Percentiles rank a stretch among this genome's conserved stretches.
Evolutionary conservation across 2,888 invertebrate genomes (phyloP).

Genomic region (Heliconius sara): DNA sequence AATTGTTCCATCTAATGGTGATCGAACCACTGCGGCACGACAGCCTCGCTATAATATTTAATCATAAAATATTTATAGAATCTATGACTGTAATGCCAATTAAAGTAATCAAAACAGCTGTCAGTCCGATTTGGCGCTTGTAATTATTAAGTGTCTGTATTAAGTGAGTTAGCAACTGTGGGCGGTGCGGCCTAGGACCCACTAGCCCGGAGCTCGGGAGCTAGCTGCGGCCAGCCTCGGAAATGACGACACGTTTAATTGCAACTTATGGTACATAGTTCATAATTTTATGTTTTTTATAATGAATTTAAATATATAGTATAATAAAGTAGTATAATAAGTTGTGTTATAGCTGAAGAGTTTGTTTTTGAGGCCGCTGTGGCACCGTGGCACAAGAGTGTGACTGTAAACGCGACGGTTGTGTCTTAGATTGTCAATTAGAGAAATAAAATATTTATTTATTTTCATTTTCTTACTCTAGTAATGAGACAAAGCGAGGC

Average conservation of each 20-base stretch:
- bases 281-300: background rate
- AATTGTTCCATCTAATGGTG: no score
- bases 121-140: conserved; percentile 44
- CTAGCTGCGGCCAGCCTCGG: background rate
- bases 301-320: background rate
- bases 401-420: no score
- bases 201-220: background rate
- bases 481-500: no score
- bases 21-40: no score
- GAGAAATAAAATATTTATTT: no score
- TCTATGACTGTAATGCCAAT: conserved; percentile 43
- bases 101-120: conserved; percentile 50
- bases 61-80: background rate
- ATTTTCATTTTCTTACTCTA: no score
- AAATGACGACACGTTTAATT: conserved; percentile 26
- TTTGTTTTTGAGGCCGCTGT: background rate
- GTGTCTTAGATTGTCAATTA: no score
- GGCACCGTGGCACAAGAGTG: background rate
- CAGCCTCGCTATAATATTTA: background rate
- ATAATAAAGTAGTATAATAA: no score
- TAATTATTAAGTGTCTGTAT: conserved; percentile 40
- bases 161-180: conserved; percentile 27
- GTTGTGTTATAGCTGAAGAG: no score
- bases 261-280: background rate
- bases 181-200: conserved; percentile 20